Base-by-base conservation (phyloP, 2,113 vertebrate genomes). In the Uria lomvia region DNA sequence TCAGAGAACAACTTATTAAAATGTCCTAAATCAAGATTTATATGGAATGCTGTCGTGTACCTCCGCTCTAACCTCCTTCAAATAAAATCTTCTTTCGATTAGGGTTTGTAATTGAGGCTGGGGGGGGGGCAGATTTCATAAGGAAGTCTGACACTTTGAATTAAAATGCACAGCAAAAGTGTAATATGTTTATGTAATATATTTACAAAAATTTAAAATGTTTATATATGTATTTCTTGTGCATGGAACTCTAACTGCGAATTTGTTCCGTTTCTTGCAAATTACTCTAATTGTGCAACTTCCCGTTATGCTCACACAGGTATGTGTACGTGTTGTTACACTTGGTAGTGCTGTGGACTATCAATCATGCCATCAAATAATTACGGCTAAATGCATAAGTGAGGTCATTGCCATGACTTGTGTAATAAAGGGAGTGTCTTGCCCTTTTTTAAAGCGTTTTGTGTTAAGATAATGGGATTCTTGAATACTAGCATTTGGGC, bases 261-360 rank as follows among this genome's bases (percentile, higher is more conserved):
- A 4, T 30, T 45, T 38, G 42, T 40, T 58, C 23, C 1, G 2
- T 19, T 59, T 49, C 50, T 59, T 50, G 8, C 29, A 55, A 40
- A 27, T 36, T 2, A 3, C 83, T 42, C 0, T 9, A 12, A 17
- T 3, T 29, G 62, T 17, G 10, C 15, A 29, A 6, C n/a, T 47
- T 4, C 9, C 16, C 11, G 17, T 9, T 22, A 4, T 0, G 4
- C 5, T 3, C 3, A 15, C 38, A 3, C 45, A 20, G 17, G 23
- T 19, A 6, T 0, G 5, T 11, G 5, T 12, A 5, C 23, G 7
- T 9, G 22, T 8, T 29, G 23, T 45, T 29, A 6, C 34, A 4
- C 11, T 15, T 4, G 14, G 5, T 42, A 15, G 40, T 27, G 42
- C 42, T 11, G 0, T 2, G 32, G 14, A 1, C 32, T 15, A 1